Percentiles rank a stretch among this genome's conserved stretches.
These are phyloP conservation scores for Acropternis orthonyx DNA, from an alignment of 2,797 vertebrate genomes.

Conservation along the genomic window DNA sequence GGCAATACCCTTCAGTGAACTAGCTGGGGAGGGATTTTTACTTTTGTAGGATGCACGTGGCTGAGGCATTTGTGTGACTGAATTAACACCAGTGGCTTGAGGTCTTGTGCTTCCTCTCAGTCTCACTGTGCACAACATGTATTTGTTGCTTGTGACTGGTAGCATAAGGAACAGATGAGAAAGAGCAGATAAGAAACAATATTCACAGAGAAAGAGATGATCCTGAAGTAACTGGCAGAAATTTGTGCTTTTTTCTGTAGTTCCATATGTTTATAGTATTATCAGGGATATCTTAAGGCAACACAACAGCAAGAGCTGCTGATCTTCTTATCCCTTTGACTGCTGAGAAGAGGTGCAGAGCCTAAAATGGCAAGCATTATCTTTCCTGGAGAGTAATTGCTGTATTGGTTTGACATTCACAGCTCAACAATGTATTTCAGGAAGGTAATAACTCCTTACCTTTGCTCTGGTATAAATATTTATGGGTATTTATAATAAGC, in stretches of 20 bases:
- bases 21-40: neutral
- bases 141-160: neutral
- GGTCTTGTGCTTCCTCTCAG: neutral
- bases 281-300: neutral
- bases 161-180: neutral
- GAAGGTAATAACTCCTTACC: neutral
- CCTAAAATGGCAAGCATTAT: neutral
- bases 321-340: neutral
- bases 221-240: neutral
- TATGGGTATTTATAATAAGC: neutral
- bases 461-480: neutral
- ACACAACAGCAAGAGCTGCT: neutral
- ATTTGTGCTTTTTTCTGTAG: neutral
- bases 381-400: neutral
- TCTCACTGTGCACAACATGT: rapidly evolving
- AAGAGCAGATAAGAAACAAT: neutral
- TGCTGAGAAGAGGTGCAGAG: neutral
- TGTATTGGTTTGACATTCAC: neutral
- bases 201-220: neutral
- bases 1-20: neutral
- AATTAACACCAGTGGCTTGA: rapidly evolving
- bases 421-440: neutral
- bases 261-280: neutral
- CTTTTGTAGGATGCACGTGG: neutral
- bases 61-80: neutral